Evolutionary conservation across 2,797 vertebrate genomes (phyloP).

Genomic region (Coregonus sp.): DNA sequence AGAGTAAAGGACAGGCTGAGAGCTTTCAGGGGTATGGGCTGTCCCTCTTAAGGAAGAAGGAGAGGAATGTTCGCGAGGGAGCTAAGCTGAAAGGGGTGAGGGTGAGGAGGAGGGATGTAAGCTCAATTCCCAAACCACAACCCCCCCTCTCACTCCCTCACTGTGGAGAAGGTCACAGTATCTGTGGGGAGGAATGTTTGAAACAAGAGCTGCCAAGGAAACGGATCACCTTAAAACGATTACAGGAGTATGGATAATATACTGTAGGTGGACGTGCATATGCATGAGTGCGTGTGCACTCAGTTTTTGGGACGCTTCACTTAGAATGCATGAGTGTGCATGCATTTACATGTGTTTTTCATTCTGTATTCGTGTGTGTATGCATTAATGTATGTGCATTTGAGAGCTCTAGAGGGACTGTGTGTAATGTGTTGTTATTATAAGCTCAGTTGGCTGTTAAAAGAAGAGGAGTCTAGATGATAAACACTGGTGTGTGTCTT

Average conservation of each 20-base stretch:
- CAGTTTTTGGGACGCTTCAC: background rate
- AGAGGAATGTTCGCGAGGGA: slow-evolving; percentile 51
- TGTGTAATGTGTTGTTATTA: slow-evolving; percentile 35
- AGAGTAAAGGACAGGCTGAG: slow-evolving; percentile 62
- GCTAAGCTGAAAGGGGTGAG: slow-evolving; percentile 36
- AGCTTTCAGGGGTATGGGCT: slow-evolving; percentile 55
- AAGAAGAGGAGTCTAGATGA: slow-evolving; percentile 33
- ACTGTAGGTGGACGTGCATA: slow-evolving; percentile 21
- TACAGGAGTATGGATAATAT: slow-evolving; percentile 40
- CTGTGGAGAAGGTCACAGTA: slow-evolving; percentile 52
- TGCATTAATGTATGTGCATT: background rate
- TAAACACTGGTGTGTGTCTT: slow-evolving; percentile 66
- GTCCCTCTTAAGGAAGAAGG: slow-evolving; percentile 49
- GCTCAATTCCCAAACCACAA: slow-evolving; percentile 47
- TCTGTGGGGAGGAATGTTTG: slow-evolving; percentile 58
- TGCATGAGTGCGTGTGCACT: slow-evolving; percentile 9
- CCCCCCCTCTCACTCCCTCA: slow-evolving; percentile 52
- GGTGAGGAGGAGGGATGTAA: slow-evolving; percentile 23
- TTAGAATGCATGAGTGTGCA: slow-evolving; percentile 1
- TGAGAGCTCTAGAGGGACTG: slow-evolving; percentile 1
- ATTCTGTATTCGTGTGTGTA: slow-evolving; percentile 1
- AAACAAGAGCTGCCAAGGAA: slow-evolving; percentile 57
- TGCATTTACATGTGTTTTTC: background rate
- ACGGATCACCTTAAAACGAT: slow-evolving; percentile 43
- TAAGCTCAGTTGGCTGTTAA: slow-evolving; percentile 10